phyloP scores from a whole-genome alignment of 2,797 vertebrate species.

The Hydrophis major region DNA sequence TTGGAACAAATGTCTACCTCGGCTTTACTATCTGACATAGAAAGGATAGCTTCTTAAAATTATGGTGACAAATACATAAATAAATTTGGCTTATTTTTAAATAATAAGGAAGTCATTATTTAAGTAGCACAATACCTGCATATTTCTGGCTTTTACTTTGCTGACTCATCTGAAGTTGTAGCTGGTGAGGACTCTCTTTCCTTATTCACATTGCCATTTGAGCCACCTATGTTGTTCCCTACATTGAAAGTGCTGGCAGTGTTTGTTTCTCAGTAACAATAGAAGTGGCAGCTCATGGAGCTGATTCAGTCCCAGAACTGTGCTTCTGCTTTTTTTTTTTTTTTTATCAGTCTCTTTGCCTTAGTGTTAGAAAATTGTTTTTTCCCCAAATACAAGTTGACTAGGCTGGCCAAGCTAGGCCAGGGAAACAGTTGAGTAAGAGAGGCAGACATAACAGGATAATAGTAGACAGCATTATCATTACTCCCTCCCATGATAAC shows the following conservation, averaged over 20 bases:
- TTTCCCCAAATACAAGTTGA: not conserved
- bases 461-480: not conserved
- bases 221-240: not conserved
- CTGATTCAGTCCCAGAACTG: not conserved
- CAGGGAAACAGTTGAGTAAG: not conserved
- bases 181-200: not conserved
- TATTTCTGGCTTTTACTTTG: not conserved
- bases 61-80: not conserved
- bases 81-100: not conserved
- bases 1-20: not conserved
- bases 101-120: not conserved
- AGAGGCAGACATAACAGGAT: not conserved
- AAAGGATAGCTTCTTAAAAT: not conserved
- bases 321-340: not conserved
- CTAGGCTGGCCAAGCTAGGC: not conserved
- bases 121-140: not conserved
- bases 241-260: not conserved
- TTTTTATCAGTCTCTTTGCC: not conserved
- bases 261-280: not conserved
- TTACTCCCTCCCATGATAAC: not conserved
- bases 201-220: not conserved
- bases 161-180: not conserved
- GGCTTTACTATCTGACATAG: not conserved
- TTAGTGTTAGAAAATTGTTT: not conserved
- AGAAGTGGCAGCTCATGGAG: not conserved